Conservation (phyloP, 1,140 invertebrate genomes). For the Epicauta chinensis region DNA sequence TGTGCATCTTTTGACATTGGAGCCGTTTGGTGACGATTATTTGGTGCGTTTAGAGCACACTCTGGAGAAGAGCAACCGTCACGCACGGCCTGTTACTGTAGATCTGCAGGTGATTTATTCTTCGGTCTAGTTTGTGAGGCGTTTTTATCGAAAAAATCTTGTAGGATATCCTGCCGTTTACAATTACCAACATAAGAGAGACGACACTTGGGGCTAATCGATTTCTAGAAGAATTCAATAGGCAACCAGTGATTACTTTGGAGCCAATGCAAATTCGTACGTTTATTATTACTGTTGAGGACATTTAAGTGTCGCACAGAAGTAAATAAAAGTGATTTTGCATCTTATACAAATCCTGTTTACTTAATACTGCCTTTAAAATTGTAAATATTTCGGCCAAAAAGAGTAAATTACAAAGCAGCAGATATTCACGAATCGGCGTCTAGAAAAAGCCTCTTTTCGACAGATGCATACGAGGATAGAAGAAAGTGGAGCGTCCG, state of each 20-base stretch:
- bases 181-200: slow-evolving; percentile 10
- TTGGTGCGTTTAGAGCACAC: slow-evolving; percentile 83
- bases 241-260: slow-evolving; percentile 6
- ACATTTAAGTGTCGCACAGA: too few relatives aligned
- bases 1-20: slow-evolving; percentile 77
- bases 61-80: slow-evolving; percentile 62
- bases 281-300: slow-evolving; percentile 6
- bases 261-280: slow-evolving; percentile 24
- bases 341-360: too few relatives aligned
- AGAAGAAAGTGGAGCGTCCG: too few relatives aligned
- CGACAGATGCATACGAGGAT: too few relatives aligned
- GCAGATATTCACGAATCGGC: too few relatives aligned
- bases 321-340: too few relatives aligned
- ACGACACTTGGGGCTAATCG: slow-evolving; percentile 11
- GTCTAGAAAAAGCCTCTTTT: too few relatives aligned
- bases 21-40: slow-evolving; percentile 60
- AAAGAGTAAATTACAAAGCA: too few relatives aligned
- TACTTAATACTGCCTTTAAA: too few relatives aligned
- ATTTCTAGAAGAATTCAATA: background rate
- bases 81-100: slow-evolving; percentile 51
- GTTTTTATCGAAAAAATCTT: background rate
- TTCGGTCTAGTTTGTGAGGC: background rate
- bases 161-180: slow-evolving; percentile 17
- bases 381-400: too few relatives aligned
- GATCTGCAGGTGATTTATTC: slow-evolving; percentile 44